Base-by-base conservation (phyloP, 2,888 invertebrate genomes). In the Polydesmus complanatus region DNA sequence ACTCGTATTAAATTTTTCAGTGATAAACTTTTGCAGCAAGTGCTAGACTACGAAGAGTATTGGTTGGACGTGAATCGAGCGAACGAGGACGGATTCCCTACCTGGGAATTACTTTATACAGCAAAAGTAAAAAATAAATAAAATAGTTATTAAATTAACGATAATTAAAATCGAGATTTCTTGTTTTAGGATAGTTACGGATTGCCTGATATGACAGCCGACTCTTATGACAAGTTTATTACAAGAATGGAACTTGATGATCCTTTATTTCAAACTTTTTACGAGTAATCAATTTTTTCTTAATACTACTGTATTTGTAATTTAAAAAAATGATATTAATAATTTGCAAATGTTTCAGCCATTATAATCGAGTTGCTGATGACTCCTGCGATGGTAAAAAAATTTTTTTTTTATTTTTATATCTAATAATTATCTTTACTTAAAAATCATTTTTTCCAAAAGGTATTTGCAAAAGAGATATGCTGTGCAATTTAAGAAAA, bases 1-100 rank as follows among this genome's bases (percentile, higher is more conserved):
- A 27, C 19, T 26, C 22, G 5, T 18, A 3, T 22, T 58, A 19
- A n/a, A 1, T 23, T 55, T 25, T 11, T 22, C n/a, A n/a, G n/a
- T n/a, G n/a, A n/a, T n/a, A n/a, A n/a, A 26, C 5, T 55, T 5
- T 26, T 53, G 2, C 5, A 87, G 86, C 79, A 86, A 74, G 92
- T 96, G 22, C 83, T 95, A 21, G 95, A 96, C 74, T 94, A 93
- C 71, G 93, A 94, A 73, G 91, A 89, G 0, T 95, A 93, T 90
- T 88, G 91, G 54, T 88, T 95, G 86, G 93, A 96, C 74, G 75
- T 96, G 62, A 86, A 90, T 67, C 89, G 91, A 73, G 93, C 95
- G 0, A 96, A 96, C 75, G 66, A 69, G 22, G 65, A 68, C 2
- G 66, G 66, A 14, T 63, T 68, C 27, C 77, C 88, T 1, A 86